Conservation (phyloP, 2,797 vertebrate genomes). For the Urophycis tenuis region DNA sequence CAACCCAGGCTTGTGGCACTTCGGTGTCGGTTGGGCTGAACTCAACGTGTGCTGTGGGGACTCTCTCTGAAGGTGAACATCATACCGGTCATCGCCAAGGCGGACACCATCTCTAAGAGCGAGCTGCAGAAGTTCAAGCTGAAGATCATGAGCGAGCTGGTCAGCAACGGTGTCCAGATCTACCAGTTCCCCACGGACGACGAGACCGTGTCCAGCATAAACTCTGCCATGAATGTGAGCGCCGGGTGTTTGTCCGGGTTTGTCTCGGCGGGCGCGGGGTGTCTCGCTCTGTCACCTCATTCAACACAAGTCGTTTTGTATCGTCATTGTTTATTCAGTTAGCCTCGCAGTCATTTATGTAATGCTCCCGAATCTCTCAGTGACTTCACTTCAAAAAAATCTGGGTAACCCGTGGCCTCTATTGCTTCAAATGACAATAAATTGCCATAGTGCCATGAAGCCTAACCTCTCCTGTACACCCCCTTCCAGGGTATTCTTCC, state of each 20-base stretch:
- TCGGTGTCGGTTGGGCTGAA: too few species aligned
- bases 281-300: too few species aligned
- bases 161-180: constrained; percentile 84
- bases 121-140: constrained; percentile 86
- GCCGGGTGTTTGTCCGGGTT: background rate
- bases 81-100: constrained; percentile 83
- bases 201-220: constrained; percentile 80
- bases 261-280: too few species aligned
- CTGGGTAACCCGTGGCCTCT: too few species aligned
- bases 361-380: too few species aligned
- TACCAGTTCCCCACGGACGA: constrained; percentile 84
- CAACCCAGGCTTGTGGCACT: too few species aligned
- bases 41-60: background rate
- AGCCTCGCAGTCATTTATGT: too few species aligned
- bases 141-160: constrained; percentile 85
- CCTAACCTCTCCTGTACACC: background rate
- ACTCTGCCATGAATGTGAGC: constrained; percentile 82
- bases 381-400: too few species aligned
- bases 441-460: too few species aligned
- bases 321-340: too few species aligned
- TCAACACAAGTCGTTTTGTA: too few species aligned
- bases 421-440: too few species aligned
- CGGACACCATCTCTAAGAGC: constrained; percentile 81
- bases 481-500: constrained; percentile 73
- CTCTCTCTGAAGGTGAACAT: constrained; percentile 74